Percentiles rank a stretch among this genome's conserved stretches.
These are phyloP conservation scores for Alca torda DNA, from an alignment of 2,797 vertebrate genomes.

Conservation along the genomic window DNA sequence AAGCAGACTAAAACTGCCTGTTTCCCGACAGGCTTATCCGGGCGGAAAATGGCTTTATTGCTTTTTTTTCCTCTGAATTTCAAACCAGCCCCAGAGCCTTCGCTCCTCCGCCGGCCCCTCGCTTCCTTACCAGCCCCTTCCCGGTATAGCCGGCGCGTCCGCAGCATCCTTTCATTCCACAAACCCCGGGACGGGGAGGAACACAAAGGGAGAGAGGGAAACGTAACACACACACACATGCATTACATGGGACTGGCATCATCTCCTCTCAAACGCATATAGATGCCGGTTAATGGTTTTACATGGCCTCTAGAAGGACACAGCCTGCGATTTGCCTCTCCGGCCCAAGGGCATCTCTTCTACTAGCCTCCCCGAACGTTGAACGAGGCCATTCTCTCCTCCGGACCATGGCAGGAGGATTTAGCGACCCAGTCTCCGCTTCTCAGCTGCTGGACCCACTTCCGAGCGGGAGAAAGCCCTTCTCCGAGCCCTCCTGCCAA, in stretches of 20 bases:
- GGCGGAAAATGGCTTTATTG: constrained; percentile 39
- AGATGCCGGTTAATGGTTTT: not conserved
- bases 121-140: not conserved
- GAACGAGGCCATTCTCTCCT: not conserved
- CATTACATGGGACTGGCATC: not conserved
- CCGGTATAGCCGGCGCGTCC: rapidly evolving
- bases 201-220: not conserved
- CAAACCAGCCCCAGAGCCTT: constrained; percentile 11
- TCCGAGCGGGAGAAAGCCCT: not conserved
- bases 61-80: constrained; percentile 48
- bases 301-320: not conserved
- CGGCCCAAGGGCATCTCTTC: not conserved
- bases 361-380: not conserved
- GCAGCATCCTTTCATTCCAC: constrained; percentile 15
- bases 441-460: not conserved
- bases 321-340: not conserved
- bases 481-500: not conserved
- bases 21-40: not conserved
- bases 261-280: not conserved
- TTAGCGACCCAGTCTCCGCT: not conserved
- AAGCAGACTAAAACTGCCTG: constrained; percentile 22
- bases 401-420: rapidly evolving
- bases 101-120: not conserved
- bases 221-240: not conserved
- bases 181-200: not conserved